phyloP scores from a whole-genome alignment of 1,140 invertebrate species.

The Drosophila sturtevanti region DNA sequence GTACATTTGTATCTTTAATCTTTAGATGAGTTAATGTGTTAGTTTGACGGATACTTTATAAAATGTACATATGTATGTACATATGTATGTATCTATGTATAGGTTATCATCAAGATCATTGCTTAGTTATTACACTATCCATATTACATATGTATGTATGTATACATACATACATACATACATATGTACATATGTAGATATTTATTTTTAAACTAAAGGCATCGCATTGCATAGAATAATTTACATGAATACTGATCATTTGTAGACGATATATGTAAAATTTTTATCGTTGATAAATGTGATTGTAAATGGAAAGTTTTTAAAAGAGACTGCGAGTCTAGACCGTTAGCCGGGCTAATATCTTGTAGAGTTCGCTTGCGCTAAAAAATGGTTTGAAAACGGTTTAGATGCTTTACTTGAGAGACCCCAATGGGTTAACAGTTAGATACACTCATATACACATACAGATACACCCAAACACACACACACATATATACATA shows the following conservation, averaged over 20 bases:
- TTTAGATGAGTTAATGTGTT: too few species aligned
- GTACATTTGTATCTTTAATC: too few species aligned
- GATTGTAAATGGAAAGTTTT: not conserved
- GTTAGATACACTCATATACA: constrained; percentile 41
- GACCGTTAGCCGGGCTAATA: not conserved
- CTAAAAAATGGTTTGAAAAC: not conserved
- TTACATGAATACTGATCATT: not conserved
- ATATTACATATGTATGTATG: too few species aligned
- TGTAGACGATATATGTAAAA: not conserved
- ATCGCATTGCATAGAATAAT: too few species aligned
- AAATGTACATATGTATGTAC: not conserved
- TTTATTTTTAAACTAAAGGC: too few species aligned
- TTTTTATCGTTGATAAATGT: not conserved
- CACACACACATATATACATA: constrained; percentile 5
- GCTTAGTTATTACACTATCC: too few species aligned
- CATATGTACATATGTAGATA: too few species aligned
- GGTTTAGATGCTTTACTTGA: constrained; percentile 1
- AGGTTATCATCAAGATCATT: too few species aligned
- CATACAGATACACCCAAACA: constrained; percentile 5
- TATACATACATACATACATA: not conserved
- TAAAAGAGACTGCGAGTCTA: too few species aligned
- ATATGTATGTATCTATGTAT: constrained; percentile 10
- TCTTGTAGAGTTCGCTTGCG: not conserved
- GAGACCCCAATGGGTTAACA: constrained; percentile 50
- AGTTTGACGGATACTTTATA: too few species aligned